These are phyloP conservation scores for Chesias legatella DNA, from an alignment of 2,888 invertebrate genomes.

Conservation along the genomic window DNA sequence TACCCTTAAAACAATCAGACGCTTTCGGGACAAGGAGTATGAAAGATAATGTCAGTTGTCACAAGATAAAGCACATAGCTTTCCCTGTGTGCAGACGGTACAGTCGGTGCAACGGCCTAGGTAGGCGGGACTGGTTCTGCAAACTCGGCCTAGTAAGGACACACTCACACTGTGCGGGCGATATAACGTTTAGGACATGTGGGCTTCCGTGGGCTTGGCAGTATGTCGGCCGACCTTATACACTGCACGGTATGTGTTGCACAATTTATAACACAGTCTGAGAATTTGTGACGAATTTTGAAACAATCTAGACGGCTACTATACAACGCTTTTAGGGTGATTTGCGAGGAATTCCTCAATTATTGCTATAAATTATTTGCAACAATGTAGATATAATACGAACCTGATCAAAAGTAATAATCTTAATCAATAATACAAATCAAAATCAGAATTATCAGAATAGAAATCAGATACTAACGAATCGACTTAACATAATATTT, in stretches of 20 bases:
- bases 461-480: too few relatives aligned
- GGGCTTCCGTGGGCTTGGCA: constrained; percentile 6
- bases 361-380: too few relatives aligned
- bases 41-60: constrained; percentile 2
- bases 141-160: constrained; percentile 26
- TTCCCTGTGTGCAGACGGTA: constrained; percentile 9
- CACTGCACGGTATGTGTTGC: background rate
- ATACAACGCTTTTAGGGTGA: too few relatives aligned
- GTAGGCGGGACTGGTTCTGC: constrained; percentile 50
- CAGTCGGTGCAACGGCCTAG: constrained; percentile 45
- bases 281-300: background rate
- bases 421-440: too few relatives aligned
- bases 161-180: constrained; percentile 14
- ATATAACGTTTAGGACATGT: constrained; percentile 12
- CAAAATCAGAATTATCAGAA: too few relatives aligned
- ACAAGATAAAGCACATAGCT: constrained; percentile 10
- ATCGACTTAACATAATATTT: too few relatives aligned
- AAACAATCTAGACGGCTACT: background rate
- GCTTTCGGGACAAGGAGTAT: constrained; percentile 24
- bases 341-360: too few relatives aligned
- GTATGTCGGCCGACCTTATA: constrained; percentile 3
- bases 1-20: background rate
- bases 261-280: constrained; percentile 1
- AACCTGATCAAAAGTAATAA: too few relatives aligned
- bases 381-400: too few relatives aligned